A percentile compares a stretch with the other conserved stretches of the same genome.
phyloP scores from a whole-genome alignment of 1,140 invertebrate species.

The Hycleus cichorii region DNA sequence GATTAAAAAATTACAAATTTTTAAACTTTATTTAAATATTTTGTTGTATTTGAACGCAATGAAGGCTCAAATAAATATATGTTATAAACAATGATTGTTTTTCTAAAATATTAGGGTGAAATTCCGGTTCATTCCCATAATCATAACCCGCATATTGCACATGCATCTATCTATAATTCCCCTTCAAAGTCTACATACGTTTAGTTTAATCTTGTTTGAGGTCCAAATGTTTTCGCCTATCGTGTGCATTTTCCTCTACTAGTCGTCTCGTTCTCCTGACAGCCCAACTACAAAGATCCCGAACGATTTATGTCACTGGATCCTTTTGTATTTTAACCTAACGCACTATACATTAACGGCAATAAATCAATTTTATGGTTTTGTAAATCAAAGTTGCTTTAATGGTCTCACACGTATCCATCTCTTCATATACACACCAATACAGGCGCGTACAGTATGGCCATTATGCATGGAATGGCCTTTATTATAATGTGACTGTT shows the following conservation, averaged over 20 bases:
- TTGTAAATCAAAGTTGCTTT: slow-evolving; percentile 42
- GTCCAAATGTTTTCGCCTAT: too few species aligned
- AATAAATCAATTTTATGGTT: slow-evolving; percentile 45
- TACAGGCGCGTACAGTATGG: background rate
- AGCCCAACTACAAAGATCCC: slow-evolving; percentile 38
- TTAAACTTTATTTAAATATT: slow-evolving; percentile 42
- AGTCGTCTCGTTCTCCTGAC: slow-evolving; percentile 21
- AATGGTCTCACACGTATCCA: slow-evolving; percentile 27
- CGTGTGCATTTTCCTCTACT: too few species aligned
- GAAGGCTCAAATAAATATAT: slow-evolving; percentile 45
- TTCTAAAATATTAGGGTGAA: background rate
- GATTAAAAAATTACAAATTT: slow-evolving; percentile 15
- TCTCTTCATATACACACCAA: background rate
- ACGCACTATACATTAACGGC: slow-evolving; percentile 41
- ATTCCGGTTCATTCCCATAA: too few species aligned
- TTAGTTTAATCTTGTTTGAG: too few species aligned
- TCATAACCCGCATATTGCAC: too few species aligned
- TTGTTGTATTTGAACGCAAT: slow-evolving; percentile 44
- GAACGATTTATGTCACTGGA: slow-evolving; percentile 42
- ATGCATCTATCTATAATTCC: too few species aligned
- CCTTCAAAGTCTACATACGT: too few species aligned
- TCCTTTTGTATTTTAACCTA: slow-evolving; percentile 41
- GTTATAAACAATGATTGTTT: slow-evolving; percentile 31
- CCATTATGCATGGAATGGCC: slow-evolving; percentile 16
- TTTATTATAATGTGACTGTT: slow-evolving; percentile 13